phyloP scores from a whole-genome alignment of 1,140 invertebrate genomes.

The Tachypleus tridentatus region DNA sequence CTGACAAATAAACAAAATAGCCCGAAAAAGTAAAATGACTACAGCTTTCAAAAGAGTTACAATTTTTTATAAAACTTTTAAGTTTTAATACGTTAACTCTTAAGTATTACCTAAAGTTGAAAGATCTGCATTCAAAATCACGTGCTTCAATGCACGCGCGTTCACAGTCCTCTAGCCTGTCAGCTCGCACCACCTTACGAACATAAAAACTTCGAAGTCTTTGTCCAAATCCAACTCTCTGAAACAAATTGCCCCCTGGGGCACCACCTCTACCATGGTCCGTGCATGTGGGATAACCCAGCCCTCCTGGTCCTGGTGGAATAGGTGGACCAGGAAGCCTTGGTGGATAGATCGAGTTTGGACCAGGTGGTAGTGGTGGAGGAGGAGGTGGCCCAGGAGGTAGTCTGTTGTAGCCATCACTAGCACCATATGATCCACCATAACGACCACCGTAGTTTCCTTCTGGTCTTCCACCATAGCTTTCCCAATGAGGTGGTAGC shows the following conservation, averaged over 20 bases:
- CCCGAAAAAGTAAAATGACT: neutral
- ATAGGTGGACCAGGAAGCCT: conserved; percentile 2
- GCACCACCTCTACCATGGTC: conserved; percentile 13
- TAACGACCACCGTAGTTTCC: neutral
- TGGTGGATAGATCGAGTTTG: neutral
- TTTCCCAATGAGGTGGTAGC: neutral
- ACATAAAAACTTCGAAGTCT: conserved; percentile 66
- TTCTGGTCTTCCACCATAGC: neutral
- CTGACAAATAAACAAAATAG: no score
- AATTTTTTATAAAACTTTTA: neutral
- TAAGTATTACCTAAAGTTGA: conserved; percentile 42
- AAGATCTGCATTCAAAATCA: conserved; percentile 72
- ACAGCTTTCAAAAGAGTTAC: neutral
- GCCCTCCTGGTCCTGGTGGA: neutral
- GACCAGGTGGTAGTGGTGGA: neutral
- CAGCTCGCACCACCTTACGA: conserved; percentile 54
- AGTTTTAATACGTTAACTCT: conserved; percentile 4
- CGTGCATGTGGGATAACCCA: neutral
- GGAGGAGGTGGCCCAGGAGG: neutral
- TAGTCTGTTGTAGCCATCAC: neutral
- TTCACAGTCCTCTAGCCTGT: conserved; percentile 61
- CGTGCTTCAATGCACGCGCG: conserved; percentile 64
- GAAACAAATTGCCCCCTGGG: conserved; percentile 17
- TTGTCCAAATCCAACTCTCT: conserved; percentile 50
- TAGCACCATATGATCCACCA: neutral